A percentile compares a stretch with the other conserved stretches of the same genome.
Evolutionary conservation across 2,113 vertebrate genomes (phyloP).

Genomic region (Lutjanus erythropterus): DNA sequence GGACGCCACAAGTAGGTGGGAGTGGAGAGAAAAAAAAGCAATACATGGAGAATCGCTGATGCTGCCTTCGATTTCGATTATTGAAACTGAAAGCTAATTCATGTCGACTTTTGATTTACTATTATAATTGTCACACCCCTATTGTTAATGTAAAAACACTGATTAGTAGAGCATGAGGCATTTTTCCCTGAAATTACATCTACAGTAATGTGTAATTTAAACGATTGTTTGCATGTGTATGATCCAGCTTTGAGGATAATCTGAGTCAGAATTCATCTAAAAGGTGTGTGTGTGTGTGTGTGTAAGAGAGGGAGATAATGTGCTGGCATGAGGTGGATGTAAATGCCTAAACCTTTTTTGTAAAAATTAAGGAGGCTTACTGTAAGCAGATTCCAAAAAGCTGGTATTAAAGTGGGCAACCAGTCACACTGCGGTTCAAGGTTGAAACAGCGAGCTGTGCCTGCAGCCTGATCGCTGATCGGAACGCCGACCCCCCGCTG

Average conservation of each 20-base stretch:
- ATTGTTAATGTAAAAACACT: not conserved
- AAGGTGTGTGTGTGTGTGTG: constrained; percentile 19
- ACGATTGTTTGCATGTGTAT: not conserved
- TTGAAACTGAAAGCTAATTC: no score
- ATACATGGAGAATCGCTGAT: no score
- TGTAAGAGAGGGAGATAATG: not conserved
- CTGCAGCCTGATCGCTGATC: constrained; percentile 18
- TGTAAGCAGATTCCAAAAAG: constrained; percentile 78
- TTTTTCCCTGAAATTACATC: not conserved
- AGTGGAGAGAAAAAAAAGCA: no score
- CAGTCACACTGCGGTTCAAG: constrained; percentile 36
- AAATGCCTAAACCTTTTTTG: constrained; percentile 54
- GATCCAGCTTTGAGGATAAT: constrained; percentile 43
- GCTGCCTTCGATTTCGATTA: no score
- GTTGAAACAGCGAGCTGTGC: constrained; percentile 2
- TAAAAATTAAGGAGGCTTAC: constrained; percentile 69
- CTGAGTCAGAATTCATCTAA: constrained; percentile 26
- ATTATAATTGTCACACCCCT: no score
- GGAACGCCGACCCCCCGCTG: constrained; percentile 47
- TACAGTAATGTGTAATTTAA: constrained; percentile 13
- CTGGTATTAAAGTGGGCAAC: constrained; percentile 60
- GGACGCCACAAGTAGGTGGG: no score
- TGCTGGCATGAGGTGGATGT: constrained; percentile 12
- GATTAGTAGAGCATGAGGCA: not conserved
- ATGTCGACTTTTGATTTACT: no score